phyloP scores from a whole-genome alignment of 23 tunicate species.

The Aplidium turbinatum region DNA sequence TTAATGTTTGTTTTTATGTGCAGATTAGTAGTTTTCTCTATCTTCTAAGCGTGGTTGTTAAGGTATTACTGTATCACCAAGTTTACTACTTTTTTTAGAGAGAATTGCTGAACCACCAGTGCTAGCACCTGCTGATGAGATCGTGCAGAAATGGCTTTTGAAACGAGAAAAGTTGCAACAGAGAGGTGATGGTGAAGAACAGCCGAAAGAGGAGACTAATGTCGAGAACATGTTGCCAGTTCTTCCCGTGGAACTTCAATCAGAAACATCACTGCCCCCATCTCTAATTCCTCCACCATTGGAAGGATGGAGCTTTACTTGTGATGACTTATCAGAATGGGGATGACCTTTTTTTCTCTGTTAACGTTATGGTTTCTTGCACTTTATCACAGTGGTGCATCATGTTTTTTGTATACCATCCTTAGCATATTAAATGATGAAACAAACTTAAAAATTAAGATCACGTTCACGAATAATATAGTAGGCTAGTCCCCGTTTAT shows the following conservation, averaged over 20 bases:
- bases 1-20: no score
- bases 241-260: slow-evolving; percentile 2
- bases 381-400: no score
- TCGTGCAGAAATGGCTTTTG: slow-evolving; percentile 24
- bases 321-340: slow-evolving; percentile 42
- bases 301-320: slow-evolving; percentile 23
- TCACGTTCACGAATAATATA: no score
- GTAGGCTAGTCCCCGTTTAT: no score
- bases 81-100: no score
- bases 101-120: background rate
- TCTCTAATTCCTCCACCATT: slow-evolving; percentile 47
- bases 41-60: no score
- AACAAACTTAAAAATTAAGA: no score
- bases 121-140: slow-evolving; percentile 18
- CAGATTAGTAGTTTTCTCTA: no score
- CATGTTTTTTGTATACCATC: no score
- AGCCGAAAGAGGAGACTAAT: background rate
- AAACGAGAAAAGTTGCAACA: background rate
- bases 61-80: no score
- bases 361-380: no score
- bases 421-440: no score
- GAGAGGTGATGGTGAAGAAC: background rate
- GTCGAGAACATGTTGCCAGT: background rate
- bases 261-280: slow-evolving; percentile 25
- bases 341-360: slow-evolving; percentile 30